Percentiles rank a stretch among this genome's conserved stretches.
phyloP scores from a whole-genome alignment of 2,888 invertebrate species.

The Melangyna quadrimaculata region DNA sequence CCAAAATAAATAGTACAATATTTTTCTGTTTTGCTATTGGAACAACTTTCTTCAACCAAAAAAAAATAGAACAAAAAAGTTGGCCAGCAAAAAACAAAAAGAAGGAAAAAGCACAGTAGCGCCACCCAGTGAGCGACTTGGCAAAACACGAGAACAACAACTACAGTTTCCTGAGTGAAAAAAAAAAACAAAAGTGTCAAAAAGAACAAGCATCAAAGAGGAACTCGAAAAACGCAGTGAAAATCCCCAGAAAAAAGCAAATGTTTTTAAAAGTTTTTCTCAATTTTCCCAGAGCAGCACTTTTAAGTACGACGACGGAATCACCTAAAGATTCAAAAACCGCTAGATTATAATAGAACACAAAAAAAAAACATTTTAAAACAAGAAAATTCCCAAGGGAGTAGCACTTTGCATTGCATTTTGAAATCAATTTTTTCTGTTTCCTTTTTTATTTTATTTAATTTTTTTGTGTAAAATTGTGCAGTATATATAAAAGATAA shows the following conservation, averaged over 20 bases:
- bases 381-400: background rate
- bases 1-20: slow-evolving; percentile 10
- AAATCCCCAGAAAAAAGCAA: slow-evolving; percentile 60
- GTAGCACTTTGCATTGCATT: slow-evolving; percentile 58
- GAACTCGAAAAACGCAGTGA: slow-evolving; percentile 40
- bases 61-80: slow-evolving; percentile 15
- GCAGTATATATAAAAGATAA: slow-evolving; percentile 55
- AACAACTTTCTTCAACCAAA: slow-evolving; percentile 47
- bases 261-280: slow-evolving; percentile 61
- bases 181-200: too few species aligned
- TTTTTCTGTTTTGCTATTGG: slow-evolving; percentile 55
- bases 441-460: slow-evolving; percentile 19
- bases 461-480: slow-evolving; percentile 37
- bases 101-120: slow-evolving; percentile 28
- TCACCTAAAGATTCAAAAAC: slow-evolving; percentile 22
- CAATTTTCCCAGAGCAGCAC: slow-evolving; percentile 18
- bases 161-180: slow-evolving; percentile 47
- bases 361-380: slow-evolving; percentile 16
- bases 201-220: slow-evolving; percentile 2
- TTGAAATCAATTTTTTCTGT: slow-evolving; percentile 46
- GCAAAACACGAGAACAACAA: slow-evolving; percentile 41
- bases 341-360: slow-evolving; percentile 12
- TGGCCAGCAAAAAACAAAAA: slow-evolving; percentile 20
- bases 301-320: slow-evolving; percentile 13
- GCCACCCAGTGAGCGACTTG: slow-evolving; percentile 50